Conservation (phyloP, 2,113 vertebrate species). For the Larimichthys polyactis region DNA sequence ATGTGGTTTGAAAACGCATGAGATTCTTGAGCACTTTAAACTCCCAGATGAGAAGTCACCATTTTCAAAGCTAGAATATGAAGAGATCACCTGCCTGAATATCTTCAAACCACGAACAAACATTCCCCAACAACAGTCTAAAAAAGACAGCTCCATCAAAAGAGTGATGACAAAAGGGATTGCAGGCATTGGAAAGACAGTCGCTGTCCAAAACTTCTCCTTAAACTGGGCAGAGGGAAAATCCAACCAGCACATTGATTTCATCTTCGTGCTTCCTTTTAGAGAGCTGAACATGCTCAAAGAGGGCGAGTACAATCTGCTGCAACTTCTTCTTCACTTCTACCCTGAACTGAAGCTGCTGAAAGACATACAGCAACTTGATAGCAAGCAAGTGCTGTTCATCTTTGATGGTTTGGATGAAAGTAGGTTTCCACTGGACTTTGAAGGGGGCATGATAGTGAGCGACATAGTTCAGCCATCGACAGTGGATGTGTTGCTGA, state of each 20-base stretch:
- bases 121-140: not conserved
- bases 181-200: constrained; percentile 33
- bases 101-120: not conserved
- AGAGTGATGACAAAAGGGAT: constrained; percentile 39
- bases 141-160: accelerated
- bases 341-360: constrained; percentile 29
- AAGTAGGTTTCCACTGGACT: constrained; percentile 33
- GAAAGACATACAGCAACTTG: not conserved
- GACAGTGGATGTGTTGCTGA: constrained; percentile 26
- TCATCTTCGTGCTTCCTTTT: constrained; percentile 45
- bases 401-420: constrained; percentile 42
- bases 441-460: not conserved
- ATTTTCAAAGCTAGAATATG: accelerated
- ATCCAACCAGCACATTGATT: constrained; percentile 30
- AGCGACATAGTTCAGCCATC: not conserved
- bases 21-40: not conserved
- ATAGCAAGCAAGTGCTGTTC: constrained; percentile 10
- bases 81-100: not conserved
- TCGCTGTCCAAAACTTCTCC: constrained; percentile 28
- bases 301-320: constrained; percentile 26
- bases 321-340: constrained; percentile 37
- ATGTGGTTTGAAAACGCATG: accelerated
- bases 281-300: constrained; percentile 51
- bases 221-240: constrained; percentile 11
- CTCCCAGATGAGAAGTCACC: accelerated